phyloP scores from a whole-genome alignment of 2,113 vertebrate species.

The Indicator indicator region DNA sequence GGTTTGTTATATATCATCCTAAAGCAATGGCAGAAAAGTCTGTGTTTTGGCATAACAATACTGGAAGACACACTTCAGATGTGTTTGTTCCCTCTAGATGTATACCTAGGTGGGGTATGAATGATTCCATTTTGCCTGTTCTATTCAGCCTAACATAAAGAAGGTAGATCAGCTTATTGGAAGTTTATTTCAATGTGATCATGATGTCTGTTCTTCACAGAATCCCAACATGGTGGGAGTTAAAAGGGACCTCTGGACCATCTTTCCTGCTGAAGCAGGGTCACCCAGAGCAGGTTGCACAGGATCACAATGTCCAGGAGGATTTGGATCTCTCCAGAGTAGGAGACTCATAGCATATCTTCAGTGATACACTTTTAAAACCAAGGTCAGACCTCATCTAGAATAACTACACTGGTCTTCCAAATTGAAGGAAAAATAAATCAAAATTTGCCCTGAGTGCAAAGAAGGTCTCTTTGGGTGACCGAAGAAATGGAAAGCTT shows the following conservation, averaged over 20 bases:
- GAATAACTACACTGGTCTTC: not conserved
- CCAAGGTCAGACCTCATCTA: not conserved
- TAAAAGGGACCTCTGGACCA: not conserved
- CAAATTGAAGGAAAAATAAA: not conserved
- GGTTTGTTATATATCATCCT: not conserved
- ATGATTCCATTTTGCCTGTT: rapidly evolving
- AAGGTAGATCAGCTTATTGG: not conserved
- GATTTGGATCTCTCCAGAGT: not conserved
- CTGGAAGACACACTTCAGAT: not conserved
- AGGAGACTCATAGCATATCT: not conserved
- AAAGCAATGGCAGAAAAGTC: not conserved
- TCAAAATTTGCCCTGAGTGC: not conserved
- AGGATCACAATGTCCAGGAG: not conserved
- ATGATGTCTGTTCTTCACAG: no score
- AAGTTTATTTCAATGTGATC: not conserved
- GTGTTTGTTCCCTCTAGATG: not conserved
- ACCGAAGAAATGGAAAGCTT: not conserved
- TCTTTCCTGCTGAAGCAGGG: not conserved
- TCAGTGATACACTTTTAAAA: rapidly evolving
- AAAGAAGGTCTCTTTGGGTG: not conserved
- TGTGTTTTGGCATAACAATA: not conserved
- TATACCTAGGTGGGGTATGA: not conserved
- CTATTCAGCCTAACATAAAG: not conserved
- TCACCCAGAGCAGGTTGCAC: not conserved
- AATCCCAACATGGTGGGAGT: not conserved